These are phyloP conservation scores for Exaiptasia diaphana DNA, from an alignment of 64 coral and sea anemone genomes.

Conservation along the genomic window DNA sequence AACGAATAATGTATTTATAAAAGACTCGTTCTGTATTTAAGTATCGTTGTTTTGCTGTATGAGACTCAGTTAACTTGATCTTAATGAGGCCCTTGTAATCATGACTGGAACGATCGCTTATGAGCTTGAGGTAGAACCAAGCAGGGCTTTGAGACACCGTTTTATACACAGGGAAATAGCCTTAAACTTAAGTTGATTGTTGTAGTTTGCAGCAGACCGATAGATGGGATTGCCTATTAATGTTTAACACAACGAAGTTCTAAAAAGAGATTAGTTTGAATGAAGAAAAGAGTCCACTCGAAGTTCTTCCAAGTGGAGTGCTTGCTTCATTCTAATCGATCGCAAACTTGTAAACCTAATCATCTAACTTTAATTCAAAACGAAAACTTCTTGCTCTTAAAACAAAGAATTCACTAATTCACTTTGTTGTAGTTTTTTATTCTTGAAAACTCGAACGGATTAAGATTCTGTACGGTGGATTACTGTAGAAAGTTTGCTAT, in stretches of 20 bases:
- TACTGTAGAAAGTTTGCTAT: constrained; percentile 26
- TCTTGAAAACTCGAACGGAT: not conserved
- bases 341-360: no score
- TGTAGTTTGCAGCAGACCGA: no score
- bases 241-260: no score
- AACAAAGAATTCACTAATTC: not conserved
- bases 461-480: not conserved
- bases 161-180: no score
- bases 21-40: not conserved
- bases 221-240: no score
- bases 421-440: not conserved
- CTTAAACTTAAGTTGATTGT: no score
- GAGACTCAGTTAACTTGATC: constrained; percentile 4
- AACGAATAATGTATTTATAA: not conserved
- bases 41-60: not conserved
- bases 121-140: not conserved
- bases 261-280: not conserved
- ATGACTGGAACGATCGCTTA: not conserved
- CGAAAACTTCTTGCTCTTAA: not conserved
- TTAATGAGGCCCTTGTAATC: constrained; percentile 4
- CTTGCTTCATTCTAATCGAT: constrained; percentile 3
- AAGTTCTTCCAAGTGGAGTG: not conserved
- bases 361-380: no score
- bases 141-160: no score
- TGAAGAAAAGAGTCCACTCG: not conserved